phyloP scores from a whole-genome alignment of 2,113 vertebrate species.

The Ondatra zibethicus region DNA sequence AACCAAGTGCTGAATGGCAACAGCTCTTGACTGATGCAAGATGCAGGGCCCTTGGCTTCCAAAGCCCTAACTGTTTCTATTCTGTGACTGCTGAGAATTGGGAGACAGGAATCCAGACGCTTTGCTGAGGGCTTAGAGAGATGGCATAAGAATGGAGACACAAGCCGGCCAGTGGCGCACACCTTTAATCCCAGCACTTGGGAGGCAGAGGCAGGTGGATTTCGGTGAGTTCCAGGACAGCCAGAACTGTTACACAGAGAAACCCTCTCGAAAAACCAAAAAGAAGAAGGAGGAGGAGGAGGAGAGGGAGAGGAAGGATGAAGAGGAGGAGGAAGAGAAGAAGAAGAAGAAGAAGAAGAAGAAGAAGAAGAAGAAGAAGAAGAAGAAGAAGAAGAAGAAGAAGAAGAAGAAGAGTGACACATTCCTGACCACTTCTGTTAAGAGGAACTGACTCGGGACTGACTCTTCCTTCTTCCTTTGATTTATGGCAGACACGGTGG shows the following conservation, averaged over 20 bases:
- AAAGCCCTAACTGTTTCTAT: not conserved
- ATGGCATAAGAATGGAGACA: not conserved
- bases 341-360: too few relatives aligned
- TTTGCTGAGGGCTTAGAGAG: not conserved
- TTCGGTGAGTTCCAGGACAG: too few relatives aligned
- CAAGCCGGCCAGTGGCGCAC: too few relatives aligned
- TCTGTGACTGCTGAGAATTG: not conserved
- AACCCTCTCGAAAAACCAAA: too few relatives aligned
- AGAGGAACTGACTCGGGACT: not conserved
- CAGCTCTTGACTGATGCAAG: not conserved
- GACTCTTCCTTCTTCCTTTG: not conserved
- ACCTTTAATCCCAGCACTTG: too few relatives aligned
- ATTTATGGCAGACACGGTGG: not conserved
- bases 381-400: too few relatives aligned
- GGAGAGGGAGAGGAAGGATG: too few relatives aligned
- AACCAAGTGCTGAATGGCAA: not conserved
- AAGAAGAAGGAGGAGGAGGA: too few relatives aligned
- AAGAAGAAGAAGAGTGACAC: not conserved
- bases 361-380: fast-evolving
- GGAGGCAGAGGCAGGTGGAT: too few relatives aligned
- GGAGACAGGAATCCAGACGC: not conserved
- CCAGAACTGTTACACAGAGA: too few relatives aligned
- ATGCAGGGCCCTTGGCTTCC: not conserved
- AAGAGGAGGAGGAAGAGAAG: too few relatives aligned
- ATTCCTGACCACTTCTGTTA: not conserved